Base-by-base conservation (phyloP, 2,113 vertebrate genomes). In the Pantherophis guttatus region DNA sequence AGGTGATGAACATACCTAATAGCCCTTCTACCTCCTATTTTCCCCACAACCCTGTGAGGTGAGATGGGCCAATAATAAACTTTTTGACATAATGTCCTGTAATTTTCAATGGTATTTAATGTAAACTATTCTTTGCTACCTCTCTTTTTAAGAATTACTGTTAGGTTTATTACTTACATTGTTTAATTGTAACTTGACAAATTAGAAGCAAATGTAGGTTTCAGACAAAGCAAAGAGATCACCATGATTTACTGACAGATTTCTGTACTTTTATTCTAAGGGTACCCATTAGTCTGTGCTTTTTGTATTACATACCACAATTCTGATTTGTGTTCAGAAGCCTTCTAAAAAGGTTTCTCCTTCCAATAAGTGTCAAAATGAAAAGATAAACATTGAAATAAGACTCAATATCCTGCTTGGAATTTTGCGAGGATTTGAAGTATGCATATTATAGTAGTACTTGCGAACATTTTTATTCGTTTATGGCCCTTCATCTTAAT, bases 401-500 rank as follows among this genome's bases (percentile, higher is more conserved):
- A 0, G 12, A 9, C 29, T 62, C 24, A 44, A 50, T n/a, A 24
- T 58, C 53, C 6, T 59, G 2, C 86, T 15, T n/a, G n/a, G 8
- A 15, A 1, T 10, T 85, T 89, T 75, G 88, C 19, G 54, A 81
- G 52, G 65, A 91, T 86, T 92, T 54, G 2, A 87, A 59, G 10
- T 6, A 1, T 33, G 1, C 39, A 90, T 90, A 19, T 89, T 93
- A 15, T 13, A 70, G 65, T 70, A 91, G 3, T 57, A 57, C 81
- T 91, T 85, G 93, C 88, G 93, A 90, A 86, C 39, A 91, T 90
- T 88, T 93, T 48, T 44, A 57, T 24, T 88, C 39, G 21, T 91
- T 94, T 89, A 95, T 87, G 33, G 88, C 86, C 94, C 62, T 92
- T 59, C 10, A 29, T 50, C n/a, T 9, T 87, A 91, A 92, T 12